phyloP scores from a whole-genome alignment of 2,797 vertebrate genomes.

The Rhinella marina region DNA sequence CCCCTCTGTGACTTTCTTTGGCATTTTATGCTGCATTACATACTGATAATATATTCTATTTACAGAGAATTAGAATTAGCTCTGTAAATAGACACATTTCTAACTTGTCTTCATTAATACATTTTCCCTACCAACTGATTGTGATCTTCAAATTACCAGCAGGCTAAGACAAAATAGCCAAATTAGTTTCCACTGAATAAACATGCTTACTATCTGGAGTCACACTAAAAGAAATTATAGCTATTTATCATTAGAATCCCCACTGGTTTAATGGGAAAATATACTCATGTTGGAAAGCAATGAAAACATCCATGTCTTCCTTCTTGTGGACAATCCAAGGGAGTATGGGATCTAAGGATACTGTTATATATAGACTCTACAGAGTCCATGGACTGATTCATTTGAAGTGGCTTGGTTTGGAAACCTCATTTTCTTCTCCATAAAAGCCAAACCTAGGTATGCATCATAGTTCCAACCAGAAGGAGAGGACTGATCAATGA shows the following conservation, averaged over 20 bases:
- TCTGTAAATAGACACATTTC: neutral
- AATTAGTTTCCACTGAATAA: constrained; percentile 43
- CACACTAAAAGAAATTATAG: constrained; percentile 25
- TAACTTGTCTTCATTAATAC: neutral
- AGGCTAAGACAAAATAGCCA: constrained; percentile 39
- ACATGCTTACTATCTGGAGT: constrained; percentile 11
- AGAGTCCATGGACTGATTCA: neutral
- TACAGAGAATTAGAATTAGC: neutral
- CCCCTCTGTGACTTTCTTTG: too few relatives aligned
- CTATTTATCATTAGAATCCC: constrained; percentile 30
- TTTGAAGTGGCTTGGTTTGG: neutral
- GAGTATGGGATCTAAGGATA: neutral
- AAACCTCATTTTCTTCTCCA: neutral
- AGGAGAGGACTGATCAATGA: constrained; percentile 5
- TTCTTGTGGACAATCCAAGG: neutral
- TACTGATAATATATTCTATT: neutral
- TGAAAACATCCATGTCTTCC: neutral
- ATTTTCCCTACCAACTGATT: constrained; percentile 14
- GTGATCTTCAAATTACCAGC: constrained; percentile 35
- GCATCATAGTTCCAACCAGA: constrained; percentile 30
- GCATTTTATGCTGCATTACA: too few relatives aligned
- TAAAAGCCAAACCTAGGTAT: constrained; percentile 16
- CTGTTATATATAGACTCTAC: neutral
- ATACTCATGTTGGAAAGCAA: neutral
- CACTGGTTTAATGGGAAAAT: neutral